A percentile compares a stretch with the other conserved stretches of the same genome.
Conservation (phyloP, 2,888 invertebrate genomes). For the Argyresthia albistria region DNA sequence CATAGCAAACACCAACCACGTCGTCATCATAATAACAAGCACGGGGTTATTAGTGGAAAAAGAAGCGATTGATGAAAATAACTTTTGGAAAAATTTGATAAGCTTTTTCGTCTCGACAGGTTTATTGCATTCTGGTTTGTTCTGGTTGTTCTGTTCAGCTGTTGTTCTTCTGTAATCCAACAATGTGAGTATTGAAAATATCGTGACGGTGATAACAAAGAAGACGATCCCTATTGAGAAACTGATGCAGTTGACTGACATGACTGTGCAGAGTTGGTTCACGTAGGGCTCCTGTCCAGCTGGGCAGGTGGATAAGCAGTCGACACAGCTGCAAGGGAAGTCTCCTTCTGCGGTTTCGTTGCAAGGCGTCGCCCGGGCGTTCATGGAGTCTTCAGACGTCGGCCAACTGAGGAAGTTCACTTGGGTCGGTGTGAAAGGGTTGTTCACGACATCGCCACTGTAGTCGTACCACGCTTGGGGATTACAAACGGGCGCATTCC, state of each 20-base stretch:
- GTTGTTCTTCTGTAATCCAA: slow-evolving; percentile 17
- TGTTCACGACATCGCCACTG: slow-evolving; percentile 69
- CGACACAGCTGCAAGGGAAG: slow-evolving; percentile 83
- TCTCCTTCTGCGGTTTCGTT: slow-evolving; percentile 69
- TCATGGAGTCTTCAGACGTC: slow-evolving; percentile 50
- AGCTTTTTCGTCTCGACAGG: slow-evolving; percentile 21
- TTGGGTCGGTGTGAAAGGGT: slow-evolving; percentile 74
- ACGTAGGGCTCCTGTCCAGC: slow-evolving; percentile 45
- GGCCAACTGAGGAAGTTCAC: slow-evolving; percentile 69
- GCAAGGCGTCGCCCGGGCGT: slow-evolving; percentile 64
- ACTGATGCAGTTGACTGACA: slow-evolving; percentile 75
- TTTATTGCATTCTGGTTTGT: not conserved
- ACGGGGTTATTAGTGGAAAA: slow-evolving; percentile 79
- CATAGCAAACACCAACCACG: slow-evolving; percentile 72
- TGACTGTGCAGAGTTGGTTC: slow-evolving; percentile 65
- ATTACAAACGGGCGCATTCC: slow-evolving; percentile 77
- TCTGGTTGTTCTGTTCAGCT: not conserved
- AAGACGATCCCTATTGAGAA: slow-evolving; percentile 74
- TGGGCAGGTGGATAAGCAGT: slow-evolving; percentile 78
- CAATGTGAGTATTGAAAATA: slow-evolving; percentile 36
- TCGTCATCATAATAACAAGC: slow-evolving; percentile 74
- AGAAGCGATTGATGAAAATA: slow-evolving; percentile 44
- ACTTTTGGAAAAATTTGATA: slow-evolving; percentile 31
- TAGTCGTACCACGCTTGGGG: slow-evolving; percentile 75
- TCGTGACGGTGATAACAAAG: slow-evolving; percentile 44